phyloP scores from a whole-genome alignment of 2,113 vertebrate genomes.

The Brachypteracias leptosomus region DNA sequence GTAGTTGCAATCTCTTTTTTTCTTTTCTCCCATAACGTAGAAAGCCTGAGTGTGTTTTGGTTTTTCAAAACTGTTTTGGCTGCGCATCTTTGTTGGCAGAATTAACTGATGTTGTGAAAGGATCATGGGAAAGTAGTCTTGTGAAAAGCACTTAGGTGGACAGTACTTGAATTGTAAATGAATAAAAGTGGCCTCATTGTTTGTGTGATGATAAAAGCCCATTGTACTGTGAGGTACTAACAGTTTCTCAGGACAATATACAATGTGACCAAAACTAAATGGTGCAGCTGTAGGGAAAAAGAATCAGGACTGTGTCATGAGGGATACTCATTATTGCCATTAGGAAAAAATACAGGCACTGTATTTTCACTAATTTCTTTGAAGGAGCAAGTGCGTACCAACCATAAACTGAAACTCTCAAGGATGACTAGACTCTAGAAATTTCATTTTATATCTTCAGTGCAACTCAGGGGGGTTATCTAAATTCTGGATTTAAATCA shows the following conservation, averaged over 20 bases:
- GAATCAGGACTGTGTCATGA: background rate
- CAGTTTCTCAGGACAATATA: slow-evolving; percentile 33
- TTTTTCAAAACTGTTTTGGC: background rate
- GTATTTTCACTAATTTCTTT: background rate
- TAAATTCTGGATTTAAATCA: background rate
- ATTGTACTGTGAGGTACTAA: slow-evolving; percentile 15
- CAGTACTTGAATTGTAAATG: slow-evolving; percentile 26
- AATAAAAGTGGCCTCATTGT: slow-evolving; percentile 13
- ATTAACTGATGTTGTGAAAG: background rate
- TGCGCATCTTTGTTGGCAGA: background rate
- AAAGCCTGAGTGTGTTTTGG: background rate
- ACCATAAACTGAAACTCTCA: background rate
- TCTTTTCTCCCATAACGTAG: background rate
- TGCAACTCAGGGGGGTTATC: background rate
- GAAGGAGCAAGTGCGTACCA: background rate
- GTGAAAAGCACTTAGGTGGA: slow-evolving; percentile 15
- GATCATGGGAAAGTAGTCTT: slow-evolving; percentile 4
- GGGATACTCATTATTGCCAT: background rate
- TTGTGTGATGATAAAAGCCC: background rate
- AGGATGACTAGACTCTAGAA: background rate
- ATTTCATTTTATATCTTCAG: background rate
- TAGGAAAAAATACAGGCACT: background rate
- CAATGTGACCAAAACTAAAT: background rate
- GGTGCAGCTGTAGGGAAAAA: slow-evolving; percentile 24
- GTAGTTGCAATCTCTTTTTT: background rate